Evolutionary conservation across 1,140 invertebrate genomes (phyloP), one percentile per base, ranked within the genome.

Genomic region (Drosophila auraria): DNA sequence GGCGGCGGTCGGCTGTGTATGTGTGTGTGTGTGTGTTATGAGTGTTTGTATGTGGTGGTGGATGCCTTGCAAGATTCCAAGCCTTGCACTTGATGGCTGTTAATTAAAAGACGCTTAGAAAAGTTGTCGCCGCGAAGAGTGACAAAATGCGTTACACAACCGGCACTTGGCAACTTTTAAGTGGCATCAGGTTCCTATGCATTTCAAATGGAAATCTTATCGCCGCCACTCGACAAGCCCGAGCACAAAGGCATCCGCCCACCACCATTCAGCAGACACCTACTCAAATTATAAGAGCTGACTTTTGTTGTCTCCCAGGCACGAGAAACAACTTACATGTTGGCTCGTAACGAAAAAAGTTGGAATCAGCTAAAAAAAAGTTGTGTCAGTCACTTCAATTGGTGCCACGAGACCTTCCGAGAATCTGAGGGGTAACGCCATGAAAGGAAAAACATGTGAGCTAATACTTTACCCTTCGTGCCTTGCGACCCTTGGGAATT

Each of bases 51-150:
- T 61, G 51, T 25, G 40, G 42, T 71, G 53, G 58, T 45, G 63
- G 57, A 64, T 75, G 66, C n/a, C 69, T 56, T 64, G 71, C 59
- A 69, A 69, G 80, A 82, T 89, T 73, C 71, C 84, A 79, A 89
- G 89, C 86, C 87, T 82, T 86, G 86, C 82, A 78, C 87, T 90
- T 90, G 86, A 90, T 86, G 82, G 68, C 76, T 90, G 79, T 86
- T 90, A 90, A 90, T 90, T 91, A 90, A 90, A 90, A 91, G 76
- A 65, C 87, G 76, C 87, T 91, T 91, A 91, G 79, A 80, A 80
- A 84, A 84, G 65, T 75, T 80, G 76, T 66, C 51, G 69, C 60
- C 47, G 49, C 38, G 44, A 45, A 51, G 45, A 65, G 65, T 71
- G 74, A 75, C 72, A 66, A 82, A 78, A 66, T 77, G 68, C 82